A percentile compares a stretch with the other conserved stretches of the same genome.
These are phyloP conservation scores for Sabellastarte sp. DNA, from an alignment of 2,888 invertebrate species.

Conservation along the genomic window DNA sequence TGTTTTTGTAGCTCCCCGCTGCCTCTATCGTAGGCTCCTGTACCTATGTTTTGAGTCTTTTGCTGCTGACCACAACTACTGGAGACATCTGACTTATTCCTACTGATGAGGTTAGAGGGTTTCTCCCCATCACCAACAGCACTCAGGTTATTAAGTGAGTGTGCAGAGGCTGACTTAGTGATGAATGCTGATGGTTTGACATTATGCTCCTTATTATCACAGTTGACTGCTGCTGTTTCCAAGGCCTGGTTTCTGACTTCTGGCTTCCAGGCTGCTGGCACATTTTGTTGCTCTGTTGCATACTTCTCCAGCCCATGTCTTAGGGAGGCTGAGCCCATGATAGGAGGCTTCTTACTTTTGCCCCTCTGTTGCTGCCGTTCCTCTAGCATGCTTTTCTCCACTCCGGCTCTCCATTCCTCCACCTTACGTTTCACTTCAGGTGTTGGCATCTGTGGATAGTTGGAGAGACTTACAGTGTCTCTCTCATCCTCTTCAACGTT, in stretches of 20 bases:
- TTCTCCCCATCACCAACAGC: constrained; percentile 23
- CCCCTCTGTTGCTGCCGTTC: background rate
- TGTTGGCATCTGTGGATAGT: constrained; percentile 17
- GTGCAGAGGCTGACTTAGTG: constrained; percentile 48
- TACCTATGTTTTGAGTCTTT: background rate
- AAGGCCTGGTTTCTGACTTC: background rate
- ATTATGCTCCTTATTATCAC: constrained; percentile 42
- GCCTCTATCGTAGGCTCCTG: background rate
- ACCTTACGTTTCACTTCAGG: constrained; percentile 32
- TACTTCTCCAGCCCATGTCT: background rate
- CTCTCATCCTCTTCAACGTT: background rate
- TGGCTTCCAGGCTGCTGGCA: background rate
- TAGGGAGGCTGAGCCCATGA: background rate
- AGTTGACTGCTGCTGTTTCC: background rate
- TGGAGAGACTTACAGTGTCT: background rate
- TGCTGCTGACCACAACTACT: background rate
- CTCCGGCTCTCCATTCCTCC: constrained; percentile 32
- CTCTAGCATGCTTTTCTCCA: constrained; percentile 19
- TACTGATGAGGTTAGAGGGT: constrained; percentile 34
- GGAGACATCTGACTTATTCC: constrained; percentile 14
- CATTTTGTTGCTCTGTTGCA: background rate
- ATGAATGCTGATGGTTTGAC: constrained; percentile 50
- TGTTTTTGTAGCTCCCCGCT: background rate
- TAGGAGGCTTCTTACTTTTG: background rate
- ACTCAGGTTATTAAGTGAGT: constrained; percentile 25